Conservation (phyloP, 1,140 invertebrate species). For the Brachionus koreanus region DNA sequence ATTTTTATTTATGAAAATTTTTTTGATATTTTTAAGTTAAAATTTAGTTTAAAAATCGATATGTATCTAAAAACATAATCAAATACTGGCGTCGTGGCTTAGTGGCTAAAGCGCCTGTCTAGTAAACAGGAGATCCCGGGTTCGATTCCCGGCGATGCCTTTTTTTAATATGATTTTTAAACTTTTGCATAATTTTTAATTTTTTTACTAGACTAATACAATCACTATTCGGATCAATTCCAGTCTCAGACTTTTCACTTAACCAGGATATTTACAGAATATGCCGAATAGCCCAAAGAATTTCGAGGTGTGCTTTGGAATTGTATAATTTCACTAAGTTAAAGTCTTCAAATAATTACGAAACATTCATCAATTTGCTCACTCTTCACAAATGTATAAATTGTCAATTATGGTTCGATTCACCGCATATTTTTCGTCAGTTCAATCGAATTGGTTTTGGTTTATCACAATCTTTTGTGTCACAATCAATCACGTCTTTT, state of each 20-base stretch:
- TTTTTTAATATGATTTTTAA: background rate
- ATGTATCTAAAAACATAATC: no score
- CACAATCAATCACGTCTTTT: background rate
- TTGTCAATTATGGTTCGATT: background rate
- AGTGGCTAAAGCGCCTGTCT: no score
- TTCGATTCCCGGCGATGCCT: background rate
- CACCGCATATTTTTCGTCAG: slow-evolving; percentile 7
- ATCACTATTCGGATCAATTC: background rate
- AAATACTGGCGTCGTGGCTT: no score
- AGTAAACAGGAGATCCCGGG: no score
- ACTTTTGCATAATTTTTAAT: background rate
- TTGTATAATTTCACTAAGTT: background rate
- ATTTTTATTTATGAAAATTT: no score
- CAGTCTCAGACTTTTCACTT: background rate
- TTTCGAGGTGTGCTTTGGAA: background rate
- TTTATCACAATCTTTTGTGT: background rate
- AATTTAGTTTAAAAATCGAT: no score
- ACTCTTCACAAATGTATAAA: background rate
- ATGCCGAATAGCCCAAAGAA: background rate
- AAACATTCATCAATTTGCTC: background rate
- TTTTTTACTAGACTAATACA: background rate
- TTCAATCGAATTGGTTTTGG: background rate
- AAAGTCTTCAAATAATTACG: background rate
- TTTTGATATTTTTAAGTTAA: no score
- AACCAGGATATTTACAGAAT: slow-evolving; percentile 19